Conservation (phyloP, 1,140 invertebrate species). For the Trachymyrmex cornetzi region DNA sequence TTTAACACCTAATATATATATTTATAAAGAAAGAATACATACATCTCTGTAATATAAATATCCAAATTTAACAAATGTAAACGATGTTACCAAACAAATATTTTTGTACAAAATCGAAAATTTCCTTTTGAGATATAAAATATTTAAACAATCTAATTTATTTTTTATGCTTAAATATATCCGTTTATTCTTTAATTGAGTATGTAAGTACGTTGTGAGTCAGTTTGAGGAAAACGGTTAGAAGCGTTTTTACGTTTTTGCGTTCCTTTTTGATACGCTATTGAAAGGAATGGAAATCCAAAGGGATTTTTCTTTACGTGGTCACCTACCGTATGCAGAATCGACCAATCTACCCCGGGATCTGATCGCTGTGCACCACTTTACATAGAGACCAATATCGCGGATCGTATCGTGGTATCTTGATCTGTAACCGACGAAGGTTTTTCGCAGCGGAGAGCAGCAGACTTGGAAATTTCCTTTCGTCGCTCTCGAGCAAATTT, state of each 20-base stretch:
- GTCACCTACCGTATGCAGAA: conserved; percentile 70
- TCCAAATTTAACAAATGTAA: neutral
- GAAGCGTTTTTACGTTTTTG: conserved; percentile 54
- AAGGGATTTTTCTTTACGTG: conserved; percentile 47
- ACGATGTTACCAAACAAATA: neutral
- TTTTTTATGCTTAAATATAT: neutral
- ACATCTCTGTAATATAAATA: neutral
- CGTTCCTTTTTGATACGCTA: neutral
- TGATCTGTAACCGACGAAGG: conserved; percentile 69
- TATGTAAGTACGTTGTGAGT: neutral
- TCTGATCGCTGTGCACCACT: conserved; percentile 73
- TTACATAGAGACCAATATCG: conserved; percentile 61
- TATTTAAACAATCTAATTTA: neutral
- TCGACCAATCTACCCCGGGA: conserved; percentile 75
- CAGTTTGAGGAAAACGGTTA: conserved; percentile 1
- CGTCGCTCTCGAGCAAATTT: conserved; percentile 55
- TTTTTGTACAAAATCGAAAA: neutral
- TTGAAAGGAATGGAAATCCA: conserved; percentile 42
- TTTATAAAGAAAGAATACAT: neutral
- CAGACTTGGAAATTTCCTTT: conserved; percentile 31
- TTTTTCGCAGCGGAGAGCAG: conserved; percentile 41
- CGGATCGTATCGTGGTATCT: conserved; percentile 73
- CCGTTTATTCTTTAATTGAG: neutral
- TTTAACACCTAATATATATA: too few species aligned
- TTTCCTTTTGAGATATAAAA: neutral